Evolutionary conservation across 1,140 invertebrate species (phyloP).

Genomic region (Cylas formicarius): DNA sequence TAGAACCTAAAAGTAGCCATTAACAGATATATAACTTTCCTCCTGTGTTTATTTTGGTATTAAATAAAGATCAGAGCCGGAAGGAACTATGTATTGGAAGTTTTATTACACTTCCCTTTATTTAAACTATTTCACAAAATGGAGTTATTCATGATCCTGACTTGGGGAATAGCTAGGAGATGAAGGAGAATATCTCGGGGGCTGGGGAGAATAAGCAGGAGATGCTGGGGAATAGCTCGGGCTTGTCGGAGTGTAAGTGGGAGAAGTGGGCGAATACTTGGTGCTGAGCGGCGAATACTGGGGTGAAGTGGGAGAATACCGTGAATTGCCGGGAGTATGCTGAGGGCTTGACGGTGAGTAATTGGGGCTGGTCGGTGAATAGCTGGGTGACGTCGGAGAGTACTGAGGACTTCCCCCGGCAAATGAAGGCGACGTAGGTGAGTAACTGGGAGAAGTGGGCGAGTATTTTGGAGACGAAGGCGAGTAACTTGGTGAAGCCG

Average conservation of each 20-base stretch:
- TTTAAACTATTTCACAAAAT: too few species aligned
- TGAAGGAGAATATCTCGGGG: constrained; percentile 35
- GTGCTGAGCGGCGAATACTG: constrained; percentile 68
- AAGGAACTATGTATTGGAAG: too few species aligned
- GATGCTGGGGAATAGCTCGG: constrained; percentile 45
- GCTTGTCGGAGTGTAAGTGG: constrained; percentile 68
- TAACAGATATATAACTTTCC: too few species aligned
- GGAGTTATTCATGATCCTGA: too few species aligned
- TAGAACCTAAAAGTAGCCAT: too few species aligned
- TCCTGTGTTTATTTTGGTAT: too few species aligned
- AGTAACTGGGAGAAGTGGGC: too few species aligned
- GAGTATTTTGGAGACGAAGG: too few species aligned
- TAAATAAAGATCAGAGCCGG: too few species aligned
- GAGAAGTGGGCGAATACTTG: constrained; percentile 64
- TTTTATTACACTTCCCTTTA: too few species aligned
- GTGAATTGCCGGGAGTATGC: constrained; percentile 11
- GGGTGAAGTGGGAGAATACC: constrained; percentile 71
- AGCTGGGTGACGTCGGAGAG: constrained; percentile 59
- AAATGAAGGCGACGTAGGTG: constrained; percentile 72
- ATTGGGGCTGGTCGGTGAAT: constrained; percentile 70
- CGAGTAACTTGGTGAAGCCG: constrained; percentile 65
- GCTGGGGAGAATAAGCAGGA: constrained; percentile 26
- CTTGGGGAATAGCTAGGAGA: constrained; percentile 34
- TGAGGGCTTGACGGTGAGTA: constrained; percentile 72
- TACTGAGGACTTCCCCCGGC: constrained; percentile 64